Conservation (phyloP, 2,797 vertebrate species). For the Urophycis tenuis region DNA sequence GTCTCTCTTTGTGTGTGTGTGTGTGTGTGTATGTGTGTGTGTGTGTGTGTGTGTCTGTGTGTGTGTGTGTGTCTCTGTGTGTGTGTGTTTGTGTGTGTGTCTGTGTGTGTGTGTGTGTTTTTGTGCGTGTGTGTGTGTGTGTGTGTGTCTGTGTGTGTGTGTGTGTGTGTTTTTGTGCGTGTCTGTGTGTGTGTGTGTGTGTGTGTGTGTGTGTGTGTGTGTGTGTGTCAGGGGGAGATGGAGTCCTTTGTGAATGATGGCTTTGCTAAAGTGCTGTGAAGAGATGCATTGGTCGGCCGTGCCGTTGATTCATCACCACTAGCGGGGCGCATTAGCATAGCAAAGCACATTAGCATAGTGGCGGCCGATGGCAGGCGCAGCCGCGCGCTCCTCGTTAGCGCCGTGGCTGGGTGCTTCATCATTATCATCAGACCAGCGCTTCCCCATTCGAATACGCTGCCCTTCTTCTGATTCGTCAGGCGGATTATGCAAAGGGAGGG, state of each 20-base stretch:
- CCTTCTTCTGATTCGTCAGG: slow-evolving; percentile 52
- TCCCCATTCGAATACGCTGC: slow-evolving; percentile 38
- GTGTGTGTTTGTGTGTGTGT: not conserved
- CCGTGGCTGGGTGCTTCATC: slow-evolving; percentile 63
- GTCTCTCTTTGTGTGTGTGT: slow-evolving; percentile 13
- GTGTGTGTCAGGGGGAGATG: slow-evolving; percentile 38
- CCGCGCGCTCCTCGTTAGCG: slow-evolving; percentile 59
- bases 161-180: not conserved
- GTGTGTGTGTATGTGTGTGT: too few relatives aligned
- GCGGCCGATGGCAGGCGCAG: slow-evolving; percentile 59
- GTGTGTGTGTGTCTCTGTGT: not conserved
- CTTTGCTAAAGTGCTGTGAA: slow-evolving; percentile 66
- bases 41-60: too few relatives aligned
- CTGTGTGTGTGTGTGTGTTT: not conserved
- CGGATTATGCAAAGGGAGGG: slow-evolving; percentile 20
- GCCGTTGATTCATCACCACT: slow-evolving; percentile 60
- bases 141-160: not conserved
- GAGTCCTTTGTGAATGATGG: slow-evolving; percentile 64
- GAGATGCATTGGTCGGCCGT: slow-evolving; percentile 61
- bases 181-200: slow-evolving; percentile 1
- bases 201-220: not conserved
- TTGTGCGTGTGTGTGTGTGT: not conserved
- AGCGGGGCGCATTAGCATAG: slow-evolving; percentile 59
- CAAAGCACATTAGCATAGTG: slow-evolving; percentile 62
- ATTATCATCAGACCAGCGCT: slow-evolving; percentile 55